These are phyloP conservation scores for Hypselothyrea guttata DNA, from an alignment of 2,888 invertebrate genomes.

Conservation along the genomic window DNA sequence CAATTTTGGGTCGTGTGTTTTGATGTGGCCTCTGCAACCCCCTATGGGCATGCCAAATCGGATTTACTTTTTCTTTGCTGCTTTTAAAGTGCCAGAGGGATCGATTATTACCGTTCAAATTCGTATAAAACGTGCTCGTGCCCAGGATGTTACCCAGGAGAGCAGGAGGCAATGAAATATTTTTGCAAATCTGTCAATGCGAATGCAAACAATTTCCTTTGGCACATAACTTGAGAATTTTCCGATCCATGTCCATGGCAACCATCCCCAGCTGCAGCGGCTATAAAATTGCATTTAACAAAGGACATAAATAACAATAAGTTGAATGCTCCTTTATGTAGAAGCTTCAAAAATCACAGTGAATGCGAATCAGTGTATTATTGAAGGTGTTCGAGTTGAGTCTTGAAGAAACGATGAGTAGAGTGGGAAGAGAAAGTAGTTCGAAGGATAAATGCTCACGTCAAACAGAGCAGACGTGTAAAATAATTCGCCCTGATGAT, in stretches of 20 bases:
- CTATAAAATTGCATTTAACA: constrained; percentile 11
- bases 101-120: constrained; percentile 83
- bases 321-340: constrained; percentile 24
- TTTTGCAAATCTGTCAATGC: constrained; percentile 52
- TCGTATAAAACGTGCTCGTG: constrained; percentile 81
- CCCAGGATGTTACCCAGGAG: constrained; percentile 28
- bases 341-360: neutral
- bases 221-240: constrained; percentile 57
- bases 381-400: too few relatives aligned
- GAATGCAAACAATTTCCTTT: constrained; percentile 33
- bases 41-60: constrained; percentile 70
- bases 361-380: too few relatives aligned
- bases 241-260: neutral
- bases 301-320: constrained; percentile 15
- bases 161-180: constrained; percentile 27
- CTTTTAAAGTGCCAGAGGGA: constrained; percentile 81
- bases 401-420: too few relatives aligned
- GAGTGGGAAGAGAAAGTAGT: too few relatives aligned
- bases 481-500: too few relatives aligned
- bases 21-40: constrained; percentile 26
- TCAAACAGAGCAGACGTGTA: too few relatives aligned
- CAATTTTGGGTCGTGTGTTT: constrained; percentile 33
- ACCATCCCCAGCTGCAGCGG: too few relatives aligned
- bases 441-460: too few relatives aligned
- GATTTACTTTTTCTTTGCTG: constrained; percentile 68